Evolutionary conservation across 1,140 invertebrate species (phyloP), one percentile per base, ranked within the genome.

Genomic region (Proales similis): DNA sequence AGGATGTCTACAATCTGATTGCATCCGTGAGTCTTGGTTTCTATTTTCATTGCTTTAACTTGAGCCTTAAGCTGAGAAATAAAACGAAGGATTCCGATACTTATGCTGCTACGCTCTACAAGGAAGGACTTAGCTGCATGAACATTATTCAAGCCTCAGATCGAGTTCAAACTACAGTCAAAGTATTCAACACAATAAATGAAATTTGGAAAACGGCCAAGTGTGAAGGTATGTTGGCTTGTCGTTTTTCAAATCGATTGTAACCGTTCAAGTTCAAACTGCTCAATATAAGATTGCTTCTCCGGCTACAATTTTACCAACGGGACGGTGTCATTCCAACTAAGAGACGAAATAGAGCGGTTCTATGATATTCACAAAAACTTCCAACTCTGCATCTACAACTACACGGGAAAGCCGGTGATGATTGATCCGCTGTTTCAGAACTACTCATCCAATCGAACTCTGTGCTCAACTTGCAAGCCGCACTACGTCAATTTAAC

Each of bases 61-160:
- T n/a, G n/a, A n/a, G n/a, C n/a, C n/a, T n/a, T n/a, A n/a, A n/a
- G n/a, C n/a, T n/a, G n/a, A n/a, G n/a, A n/a, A n/a, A n/a, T n/a
- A 17, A 17, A 22, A 22, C 24, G 7, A 7, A 53, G 49, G 42
- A 53, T 53, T 26, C 14, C 9, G 49, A 53, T 22, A 38, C 42
- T n/a, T 53, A 53, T 36, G 49, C 49, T 14, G 42, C 38, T 39
- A 38, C 30, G n/a, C 27, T 53, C 20, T 53, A 53, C 19, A 53
- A 36, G 42, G 33, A 53, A 27, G 49, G 49, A 5, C 26, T 53
- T 11, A 53, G 33, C 22, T 53, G 49, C 14, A 27, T 39, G 9
- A 53, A 53, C 27, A 53, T 53, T 24, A 42, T 57, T 12, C 20
- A 57, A 42, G 51, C 51, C 30, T 42, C 51, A 7, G 51, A 57